Percentiles rank a stretch among this genome's conserved stretches.
Evolutionary conservation across 37 sponge, comb jelly and placozoan species (phyloP).

Genomic region (Aplysina aerophoba): DNA sequence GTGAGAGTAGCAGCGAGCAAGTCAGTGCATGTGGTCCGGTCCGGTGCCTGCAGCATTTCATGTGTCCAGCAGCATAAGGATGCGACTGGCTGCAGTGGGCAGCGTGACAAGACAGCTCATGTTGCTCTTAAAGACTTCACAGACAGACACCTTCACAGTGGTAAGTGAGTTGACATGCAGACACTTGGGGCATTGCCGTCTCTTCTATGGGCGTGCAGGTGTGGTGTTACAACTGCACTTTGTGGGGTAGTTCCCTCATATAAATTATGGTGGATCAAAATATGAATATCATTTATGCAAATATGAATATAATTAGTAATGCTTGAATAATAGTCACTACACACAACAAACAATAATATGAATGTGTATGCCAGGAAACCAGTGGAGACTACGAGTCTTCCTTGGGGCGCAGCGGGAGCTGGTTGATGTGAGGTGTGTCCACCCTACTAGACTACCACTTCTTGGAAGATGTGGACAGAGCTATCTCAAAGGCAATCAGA

Average conservation of each 20-base stretch:
- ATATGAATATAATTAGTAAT: too few species aligned
- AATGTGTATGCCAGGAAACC: too few species aligned
- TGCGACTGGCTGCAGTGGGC: constrained; percentile 46
- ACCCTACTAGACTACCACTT: constrained; percentile 72
- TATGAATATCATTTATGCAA: too few species aligned
- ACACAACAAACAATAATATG: too few species aligned
- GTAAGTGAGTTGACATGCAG: constrained; percentile 15
- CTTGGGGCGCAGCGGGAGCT: not conserved
- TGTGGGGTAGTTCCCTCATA: too few species aligned
- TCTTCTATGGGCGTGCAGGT: too few species aligned
- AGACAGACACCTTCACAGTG: constrained; percentile 61
- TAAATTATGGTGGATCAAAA: too few species aligned
- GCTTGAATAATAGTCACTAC: too few species aligned
- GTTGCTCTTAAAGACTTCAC: constrained; percentile 56
- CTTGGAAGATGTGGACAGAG: constrained; percentile 65
- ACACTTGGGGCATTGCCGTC: too few species aligned
- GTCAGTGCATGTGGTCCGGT: too few species aligned
- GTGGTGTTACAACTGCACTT: too few species aligned
- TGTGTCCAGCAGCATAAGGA: constrained; percentile 73
- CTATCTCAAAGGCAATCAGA: constrained; percentile 35
- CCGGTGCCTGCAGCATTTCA: constrained; percentile 29
- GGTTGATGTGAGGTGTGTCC: not conserved
- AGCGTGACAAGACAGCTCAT: constrained; percentile 51
- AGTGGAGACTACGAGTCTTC: not conserved
- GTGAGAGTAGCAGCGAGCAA: too few species aligned